These are phyloP conservation scores for Mallotus villosus DNA, from an alignment of 2,797 vertebrate species.

Conservation along the genomic window DNA sequence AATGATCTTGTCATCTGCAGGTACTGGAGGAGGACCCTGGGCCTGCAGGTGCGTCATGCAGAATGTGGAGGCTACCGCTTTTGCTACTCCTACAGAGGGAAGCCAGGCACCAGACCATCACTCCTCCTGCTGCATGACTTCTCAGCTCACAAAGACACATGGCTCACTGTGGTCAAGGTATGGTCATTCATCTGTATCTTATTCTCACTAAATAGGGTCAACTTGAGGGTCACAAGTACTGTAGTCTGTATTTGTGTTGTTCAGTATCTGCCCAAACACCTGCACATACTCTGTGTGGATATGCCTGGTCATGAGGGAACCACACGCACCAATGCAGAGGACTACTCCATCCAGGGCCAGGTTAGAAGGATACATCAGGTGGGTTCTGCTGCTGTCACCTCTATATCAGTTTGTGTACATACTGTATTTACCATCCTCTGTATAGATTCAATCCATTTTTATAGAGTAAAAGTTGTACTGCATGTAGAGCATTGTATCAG, in stretches of 20 bases:
- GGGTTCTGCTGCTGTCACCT: constrained; percentile 15
- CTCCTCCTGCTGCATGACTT: constrained; percentile 95
- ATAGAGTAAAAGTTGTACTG: not conserved
- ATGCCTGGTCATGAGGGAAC: constrained; percentile 97
- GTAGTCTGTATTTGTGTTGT: constrained; percentile 3
- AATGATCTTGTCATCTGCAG: constrained; percentile 60
- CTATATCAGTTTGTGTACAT: too few relatives aligned
- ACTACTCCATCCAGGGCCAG: constrained; percentile 91
- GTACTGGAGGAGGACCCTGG: constrained; percentile 96
- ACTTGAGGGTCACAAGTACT: not conserved
- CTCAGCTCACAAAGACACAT: constrained; percentile 94
- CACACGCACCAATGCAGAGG: constrained; percentile 85
- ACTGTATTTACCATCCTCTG: not conserved
- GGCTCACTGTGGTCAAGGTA: constrained; percentile 94
- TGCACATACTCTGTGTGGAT: constrained; percentile 93
- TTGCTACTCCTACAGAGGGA: constrained; percentile 91
- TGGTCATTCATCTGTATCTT: constrained; percentile 8
- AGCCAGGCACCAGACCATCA: constrained; percentile 83
- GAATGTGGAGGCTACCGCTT: constrained; percentile 89
- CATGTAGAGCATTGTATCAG: not conserved
- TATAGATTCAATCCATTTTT: not conserved
- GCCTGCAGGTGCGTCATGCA: constrained; percentile 85
- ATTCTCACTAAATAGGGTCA: not conserved
- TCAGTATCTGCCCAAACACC: constrained; percentile 94
- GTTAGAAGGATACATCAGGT: constrained; percentile 93